Evolutionary conservation across 2,797 vertebrate species (phyloP), one percentile per base, ranked within the genome.

Genomic region (Melanotaenia maccullochi): DNA sequence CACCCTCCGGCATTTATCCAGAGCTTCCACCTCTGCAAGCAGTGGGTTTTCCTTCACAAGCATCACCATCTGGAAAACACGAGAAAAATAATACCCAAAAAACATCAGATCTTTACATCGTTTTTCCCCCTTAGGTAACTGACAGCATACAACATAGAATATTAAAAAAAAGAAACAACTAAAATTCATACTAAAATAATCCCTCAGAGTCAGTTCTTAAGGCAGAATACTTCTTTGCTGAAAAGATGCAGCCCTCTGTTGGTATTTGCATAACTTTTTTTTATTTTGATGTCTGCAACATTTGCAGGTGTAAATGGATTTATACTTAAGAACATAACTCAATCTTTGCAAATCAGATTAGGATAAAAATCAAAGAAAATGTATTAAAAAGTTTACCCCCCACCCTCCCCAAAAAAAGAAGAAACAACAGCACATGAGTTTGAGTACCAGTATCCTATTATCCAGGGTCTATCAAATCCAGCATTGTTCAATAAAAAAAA

Each of bases 1-100:
- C 87, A 99, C 96, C 7, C 88, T 93, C 60, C 95, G 94, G 68
- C 97, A 98, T 83, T 96, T 99, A 25, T 94, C 95, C 84, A 99
- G 92, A 32, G 97, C 96, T 59, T 95, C 95, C 51, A 59, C 92
- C 79, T 97, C 97, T 0, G 95, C 91, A 79, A 99, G 90, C 33
- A 99, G 92, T 55, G 97, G 96, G 89, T 98, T 98, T 82, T 99
- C 97, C 88, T 93, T 96, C 76, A 98, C 93, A 85, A 99, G 87
- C 92, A 97, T 94, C 87, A 98, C 96, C 6, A 99, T 95, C 97
- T 99, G 72, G 2, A 68, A 74, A 52, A 11, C 28, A 60, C 38
- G 38, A 16, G 6, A 24, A 4, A 33, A 7, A 36, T 12, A 11
- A 9, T 5, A 55, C 7, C 25, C 25, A 52, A 1, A 55, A 30